Percentiles rank a stretch among this genome's conserved stretches.
phyloP scores from a whole-genome alignment of 2,113 vertebrate genomes.

The Microtus ochrogaster region DNA sequence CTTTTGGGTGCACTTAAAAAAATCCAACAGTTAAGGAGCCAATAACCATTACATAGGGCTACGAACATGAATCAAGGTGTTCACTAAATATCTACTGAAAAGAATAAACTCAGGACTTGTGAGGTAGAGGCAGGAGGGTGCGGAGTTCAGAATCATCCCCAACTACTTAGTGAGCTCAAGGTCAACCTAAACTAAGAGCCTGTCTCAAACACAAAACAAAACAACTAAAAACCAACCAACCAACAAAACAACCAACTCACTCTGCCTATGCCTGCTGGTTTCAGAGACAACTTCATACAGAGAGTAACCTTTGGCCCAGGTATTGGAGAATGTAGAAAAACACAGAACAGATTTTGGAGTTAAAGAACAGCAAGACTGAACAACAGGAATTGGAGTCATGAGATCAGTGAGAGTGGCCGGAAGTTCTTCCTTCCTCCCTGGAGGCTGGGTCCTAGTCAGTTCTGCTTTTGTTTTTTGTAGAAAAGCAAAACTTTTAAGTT shows the following conservation, averaged over 20 bases:
- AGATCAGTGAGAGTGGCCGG: background rate
- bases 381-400: background rate
- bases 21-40: background rate
- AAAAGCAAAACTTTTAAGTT: background rate
- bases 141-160: background rate
- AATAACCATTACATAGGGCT: background rate
- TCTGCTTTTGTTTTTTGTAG: background rate
- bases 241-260: background rate
- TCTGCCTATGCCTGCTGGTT: background rate
- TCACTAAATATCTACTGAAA: constrained; percentile 19
- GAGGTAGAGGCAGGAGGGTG: background rate
- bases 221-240: background rate
- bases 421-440: constrained; percentile 8
- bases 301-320: constrained; percentile 25
- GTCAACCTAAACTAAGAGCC: background rate
- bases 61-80: background rate
- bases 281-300: constrained; percentile 15
- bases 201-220: background rate
- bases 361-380: background rate
- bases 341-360: constrained; percentile 1
- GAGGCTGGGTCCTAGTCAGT: background rate
- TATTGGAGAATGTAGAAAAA: background rate
- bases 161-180: background rate
- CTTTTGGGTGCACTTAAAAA: background rate
- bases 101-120: background rate